phyloP scores from a whole-genome alignment of 2,113 vertebrate genomes.

The Laticauda laticaudata region DNA sequence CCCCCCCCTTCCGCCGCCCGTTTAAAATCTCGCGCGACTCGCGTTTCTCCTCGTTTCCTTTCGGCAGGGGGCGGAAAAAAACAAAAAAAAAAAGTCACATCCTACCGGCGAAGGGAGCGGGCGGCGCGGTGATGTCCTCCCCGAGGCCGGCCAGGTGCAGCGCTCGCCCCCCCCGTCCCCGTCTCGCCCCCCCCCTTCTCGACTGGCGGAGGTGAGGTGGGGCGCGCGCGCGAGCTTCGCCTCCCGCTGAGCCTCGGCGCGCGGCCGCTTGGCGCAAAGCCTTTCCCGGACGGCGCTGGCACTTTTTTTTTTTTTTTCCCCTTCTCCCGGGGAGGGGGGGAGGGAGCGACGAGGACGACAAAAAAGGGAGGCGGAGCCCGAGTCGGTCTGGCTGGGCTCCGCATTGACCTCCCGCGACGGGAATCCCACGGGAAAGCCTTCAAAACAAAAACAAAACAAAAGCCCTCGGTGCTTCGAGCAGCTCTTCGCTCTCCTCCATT shows the following conservation, averaged over 20 bases:
- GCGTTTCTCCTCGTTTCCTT: neutral
- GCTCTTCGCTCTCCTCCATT: neutral
- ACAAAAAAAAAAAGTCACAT: neutral
- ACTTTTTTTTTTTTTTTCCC: neutral
- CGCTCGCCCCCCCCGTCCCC: neutral
- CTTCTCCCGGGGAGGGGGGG: too few species aligned
- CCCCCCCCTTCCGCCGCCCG: neutral
- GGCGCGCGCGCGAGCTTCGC: neutral
- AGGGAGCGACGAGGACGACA: too few species aligned
- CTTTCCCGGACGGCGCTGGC: neutral
- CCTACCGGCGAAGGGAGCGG: neutral
- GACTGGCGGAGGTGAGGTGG: neutral
- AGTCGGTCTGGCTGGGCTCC: neutral
- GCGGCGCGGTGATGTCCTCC: neutral
- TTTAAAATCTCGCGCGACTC: conserved; percentile 42
- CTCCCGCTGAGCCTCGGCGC: neutral
- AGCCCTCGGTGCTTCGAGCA: too few species aligned
- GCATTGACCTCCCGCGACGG: neutral
- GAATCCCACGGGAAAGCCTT: neutral
- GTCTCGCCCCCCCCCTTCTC: too few species aligned
- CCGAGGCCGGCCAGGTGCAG: neutral
- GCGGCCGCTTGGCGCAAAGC: neutral
- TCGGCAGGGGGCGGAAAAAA: too few species aligned
- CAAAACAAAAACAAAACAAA: too few species aligned
- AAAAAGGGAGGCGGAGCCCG: neutral